Conservation (phyloP, 37 sponge, comb jelly and placozoan species). For the Eunapius fragilis region DNA sequence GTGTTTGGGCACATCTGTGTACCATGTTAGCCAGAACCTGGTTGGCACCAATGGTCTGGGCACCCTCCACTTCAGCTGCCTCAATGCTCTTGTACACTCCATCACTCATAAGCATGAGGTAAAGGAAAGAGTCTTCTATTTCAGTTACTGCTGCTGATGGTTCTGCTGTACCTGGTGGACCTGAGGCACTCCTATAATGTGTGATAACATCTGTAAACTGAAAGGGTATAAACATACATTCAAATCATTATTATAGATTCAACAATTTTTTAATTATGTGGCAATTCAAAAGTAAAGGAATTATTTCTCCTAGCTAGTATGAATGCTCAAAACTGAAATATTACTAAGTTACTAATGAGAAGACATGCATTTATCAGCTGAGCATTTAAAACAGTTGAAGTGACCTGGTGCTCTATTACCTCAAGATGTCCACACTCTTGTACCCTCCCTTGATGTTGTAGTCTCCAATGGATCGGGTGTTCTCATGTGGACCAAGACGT, state of each 20-base stretch:
- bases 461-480: conserved; percentile 94
- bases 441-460: conserved; percentile 90
- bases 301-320: no score
- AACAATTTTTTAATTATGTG: no score
- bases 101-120: conserved; percentile 85
- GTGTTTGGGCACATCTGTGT: background rate
- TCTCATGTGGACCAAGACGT: conserved; percentile 88
- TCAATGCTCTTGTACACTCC: conserved; percentile 89
- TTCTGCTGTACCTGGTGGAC: conserved; percentile 51
- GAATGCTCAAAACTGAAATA: no score
- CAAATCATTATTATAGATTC: no score
- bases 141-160: conserved; percentile 25
- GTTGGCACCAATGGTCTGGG: conserved; percentile 32
- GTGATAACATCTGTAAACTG: no score
- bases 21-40: conserved; percentile 32
- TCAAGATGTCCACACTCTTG: conserved; percentile 86
- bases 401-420: conserved; percentile 32
- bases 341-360: no score
- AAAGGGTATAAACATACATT: no score
- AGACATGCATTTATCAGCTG: no score
- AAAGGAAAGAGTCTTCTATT: conserved; percentile 28
- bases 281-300: no score
- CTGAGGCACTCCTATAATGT: conserved; percentile 37
- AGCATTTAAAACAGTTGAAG: no score
- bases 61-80: conserved; percentile 7